Conservation (phyloP, 1,140 invertebrate genomes). For the Sycobia sp. region DNA sequence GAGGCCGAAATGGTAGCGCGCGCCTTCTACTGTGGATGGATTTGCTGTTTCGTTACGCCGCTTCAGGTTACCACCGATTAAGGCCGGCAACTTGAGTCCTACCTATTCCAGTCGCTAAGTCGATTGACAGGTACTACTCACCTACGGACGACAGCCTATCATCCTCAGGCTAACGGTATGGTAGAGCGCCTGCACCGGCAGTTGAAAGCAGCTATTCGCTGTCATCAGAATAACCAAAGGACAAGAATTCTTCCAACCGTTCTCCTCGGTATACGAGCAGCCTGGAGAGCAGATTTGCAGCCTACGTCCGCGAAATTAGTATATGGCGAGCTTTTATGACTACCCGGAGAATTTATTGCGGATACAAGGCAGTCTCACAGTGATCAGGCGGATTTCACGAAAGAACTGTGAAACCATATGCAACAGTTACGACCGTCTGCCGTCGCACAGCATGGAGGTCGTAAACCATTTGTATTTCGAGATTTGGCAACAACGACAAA, state of each 20-base stretch:
- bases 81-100: conserved; percentile 23
- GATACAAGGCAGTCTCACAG: neutral
- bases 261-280: neutral
- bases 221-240: neutral
- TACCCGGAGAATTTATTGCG: too few relatives aligned
- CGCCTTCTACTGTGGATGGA: too few relatives aligned
- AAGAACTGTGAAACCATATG: neutral
- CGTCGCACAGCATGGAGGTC: too few relatives aligned
- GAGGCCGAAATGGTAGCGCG: too few relatives aligned
- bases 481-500: neutral
- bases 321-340: too few relatives aligned
- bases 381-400: neutral
- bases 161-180: neutral
- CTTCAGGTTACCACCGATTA: conserved; percentile 47
- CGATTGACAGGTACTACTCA: too few relatives aligned
- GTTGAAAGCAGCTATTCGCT: conserved; percentile 42
- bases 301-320: neutral
- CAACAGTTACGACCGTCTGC: neutral
- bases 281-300: neutral
- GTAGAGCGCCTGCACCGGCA: conserved; percentile 34
- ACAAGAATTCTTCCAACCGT: neutral
- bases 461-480: neutral
- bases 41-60: conserved; percentile 37
- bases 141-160: too few relatives aligned
- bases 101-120: too few relatives aligned